Conservation (phyloP, 2,888 invertebrate genomes). For the Ferdinandea cuprea region DNA sequence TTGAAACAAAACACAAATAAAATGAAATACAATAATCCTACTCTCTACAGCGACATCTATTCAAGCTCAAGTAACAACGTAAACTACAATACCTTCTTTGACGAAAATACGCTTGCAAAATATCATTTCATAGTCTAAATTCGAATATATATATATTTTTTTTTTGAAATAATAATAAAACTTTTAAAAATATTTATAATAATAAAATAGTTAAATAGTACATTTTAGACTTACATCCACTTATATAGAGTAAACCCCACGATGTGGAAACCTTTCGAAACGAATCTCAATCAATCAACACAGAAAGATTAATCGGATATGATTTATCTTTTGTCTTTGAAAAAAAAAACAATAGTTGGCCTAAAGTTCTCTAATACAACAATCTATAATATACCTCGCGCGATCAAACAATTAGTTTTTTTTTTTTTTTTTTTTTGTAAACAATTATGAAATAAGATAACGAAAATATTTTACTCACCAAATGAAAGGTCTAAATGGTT, state of each 20-base stretch:
- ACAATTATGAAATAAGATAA: conserved; percentile 67
- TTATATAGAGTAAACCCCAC: conserved; percentile 58
- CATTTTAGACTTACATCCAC: conserved; percentile 69
- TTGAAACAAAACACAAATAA: too few relatives aligned
- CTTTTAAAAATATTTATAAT: conserved; percentile 6
- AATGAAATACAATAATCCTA: too few relatives aligned
- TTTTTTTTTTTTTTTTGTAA: conserved; percentile 32
- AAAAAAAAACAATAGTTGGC: conserved; percentile 36
- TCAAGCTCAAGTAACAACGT: too few relatives aligned
- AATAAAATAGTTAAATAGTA: conserved; percentile 34
- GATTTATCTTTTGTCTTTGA: conserved; percentile 37
- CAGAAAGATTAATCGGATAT: conserved; percentile 40
- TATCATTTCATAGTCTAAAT: neutral
- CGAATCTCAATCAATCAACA: conserved; percentile 63
- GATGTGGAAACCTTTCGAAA: conserved; percentile 63
- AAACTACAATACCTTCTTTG: neutral
- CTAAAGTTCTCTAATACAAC: conserved; percentile 54
- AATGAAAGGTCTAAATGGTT: conserved; percentile 70
- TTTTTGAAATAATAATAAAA: neutral
- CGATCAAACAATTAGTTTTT: conserved; percentile 50
- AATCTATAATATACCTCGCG: conserved; percentile 31
- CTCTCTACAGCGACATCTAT: too few relatives aligned
- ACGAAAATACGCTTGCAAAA: conserved; percentile 66
- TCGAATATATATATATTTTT: neutral
- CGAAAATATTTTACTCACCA: conserved; percentile 72